These are phyloP conservation scores for Clarias gariepinus DNA, from an alignment of 2,113 vertebrate genomes.

Conservation along the genomic window DNA sequence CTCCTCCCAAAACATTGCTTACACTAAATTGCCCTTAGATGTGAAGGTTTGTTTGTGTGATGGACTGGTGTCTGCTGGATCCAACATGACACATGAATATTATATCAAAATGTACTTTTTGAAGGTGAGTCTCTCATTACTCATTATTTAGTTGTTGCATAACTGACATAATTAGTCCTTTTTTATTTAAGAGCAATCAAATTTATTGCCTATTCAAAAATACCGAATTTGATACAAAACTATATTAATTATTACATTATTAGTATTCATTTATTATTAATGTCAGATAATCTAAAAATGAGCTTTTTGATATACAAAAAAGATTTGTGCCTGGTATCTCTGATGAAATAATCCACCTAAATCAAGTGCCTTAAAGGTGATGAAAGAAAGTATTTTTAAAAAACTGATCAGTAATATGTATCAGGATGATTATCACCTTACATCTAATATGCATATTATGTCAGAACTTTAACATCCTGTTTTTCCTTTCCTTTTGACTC, in stretches of 20 bases:
- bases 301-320: neutral
- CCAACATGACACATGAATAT: neutral
- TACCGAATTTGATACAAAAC: neutral
- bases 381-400: neutral
- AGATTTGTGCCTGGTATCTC: neutral
- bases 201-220: neutral
- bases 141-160: neutral
- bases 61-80: neutral
- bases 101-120: neutral
- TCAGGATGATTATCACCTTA: neutral
- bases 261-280: neutral
- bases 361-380: neutral
- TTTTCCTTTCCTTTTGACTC: neutral
- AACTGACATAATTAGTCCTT: neutral
- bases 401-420: neutral
- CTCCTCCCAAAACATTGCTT: neutral
- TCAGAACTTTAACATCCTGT: neutral
- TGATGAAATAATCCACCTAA: neutral
- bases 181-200: neutral
- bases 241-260: neutral
- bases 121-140: neutral
- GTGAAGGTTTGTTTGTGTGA: neutral
- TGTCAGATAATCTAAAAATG: neutral
- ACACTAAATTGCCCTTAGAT: neutral
- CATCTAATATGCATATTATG: no score